Base-by-base conservation (phyloP, 2,888 invertebrate species). In the Cactoblastis cactorum region DNA sequence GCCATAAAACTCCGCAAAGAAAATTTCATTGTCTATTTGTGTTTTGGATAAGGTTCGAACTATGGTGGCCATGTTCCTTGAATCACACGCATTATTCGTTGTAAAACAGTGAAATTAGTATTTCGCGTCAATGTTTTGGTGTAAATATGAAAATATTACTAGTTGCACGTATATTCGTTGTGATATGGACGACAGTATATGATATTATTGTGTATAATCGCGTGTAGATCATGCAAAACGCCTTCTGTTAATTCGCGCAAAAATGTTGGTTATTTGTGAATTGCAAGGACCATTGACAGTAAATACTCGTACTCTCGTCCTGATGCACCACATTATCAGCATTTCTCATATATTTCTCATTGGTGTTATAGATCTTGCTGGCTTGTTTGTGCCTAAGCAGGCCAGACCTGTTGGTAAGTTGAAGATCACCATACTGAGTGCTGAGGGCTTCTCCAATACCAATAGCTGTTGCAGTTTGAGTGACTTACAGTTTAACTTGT, bases 331-430 rank as follows among this genome's bases (percentile, higher is more conserved):
- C 85, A 84, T 83, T 80, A 77, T 77, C 78, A 79, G 77, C 80
- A 74, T 67, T 62, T 75, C 83, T 87, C 71, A 85, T 70, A 76
- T 81, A 71, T 81, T 83, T 87, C 78, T 86, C 77, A 82, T 91
- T 92, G 88, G 86, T 90, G 91, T 92, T 92, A 90, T 92, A 92
- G 92, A 92, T 92, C 89, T 92, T 92, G 92, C 92, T 92, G 92
- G 92, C 92, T 92, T 92, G 92, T 92, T 92, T 92, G 92, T 92
- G 92, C 92, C 92, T 92, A 91, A 90, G 90, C 88, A 92, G 92
- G 92, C 92, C 92, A 92, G 92, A 92, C 91, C 91, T 92, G 89
- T 91, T 92, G 92, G 92, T 92, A 92, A 92, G 92, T 92, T 74
- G 80, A 86, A 83, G 80, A 83, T 64, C 69, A 71, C 67, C 64